These are phyloP conservation scores for Papilio protenor DNA, from an alignment of 2,888 invertebrate genomes.

Conservation along the genomic window DNA sequence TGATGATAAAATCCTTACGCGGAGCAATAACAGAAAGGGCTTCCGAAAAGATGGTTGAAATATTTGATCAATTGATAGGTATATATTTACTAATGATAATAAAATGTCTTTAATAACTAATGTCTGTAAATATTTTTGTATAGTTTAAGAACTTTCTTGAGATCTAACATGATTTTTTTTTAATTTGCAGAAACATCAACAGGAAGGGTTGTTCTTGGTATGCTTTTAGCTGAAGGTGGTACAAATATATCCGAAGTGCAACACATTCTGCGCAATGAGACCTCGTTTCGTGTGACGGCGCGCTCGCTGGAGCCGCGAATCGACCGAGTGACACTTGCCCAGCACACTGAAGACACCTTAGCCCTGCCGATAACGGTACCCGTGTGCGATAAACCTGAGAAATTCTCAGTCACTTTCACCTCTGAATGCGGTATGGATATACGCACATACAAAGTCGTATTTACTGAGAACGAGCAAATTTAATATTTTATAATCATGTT, in stretches of 20 bases:
- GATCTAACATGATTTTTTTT: slow-evolving; percentile 6
- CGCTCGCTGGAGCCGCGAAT: slow-evolving; percentile 60
- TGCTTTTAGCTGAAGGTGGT: slow-evolving; percentile 72
- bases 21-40: slow-evolving; percentile 70
- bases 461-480: slow-evolving; percentile 53
- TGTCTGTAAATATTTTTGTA: neutral
- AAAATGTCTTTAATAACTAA: neutral
- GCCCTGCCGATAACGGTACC: slow-evolving; percentile 67
- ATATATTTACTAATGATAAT: slow-evolving; percentile 32
- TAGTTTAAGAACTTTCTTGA: neutral
- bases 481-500: neutral
- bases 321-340: slow-evolving; percentile 62
- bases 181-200: slow-evolving; percentile 66
- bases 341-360: slow-evolving; percentile 63
- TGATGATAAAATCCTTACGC: slow-evolving; percentile 73
- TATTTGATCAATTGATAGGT: slow-evolving; percentile 75
- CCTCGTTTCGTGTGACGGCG: slow-evolving; percentile 64
- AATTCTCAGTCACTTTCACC: slow-evolving; percentile 69
- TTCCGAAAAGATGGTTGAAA: slow-evolving; percentile 69
- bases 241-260: slow-evolving; percentile 69
- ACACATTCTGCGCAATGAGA: slow-evolving; percentile 67
- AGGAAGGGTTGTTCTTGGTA: slow-evolving; percentile 69
- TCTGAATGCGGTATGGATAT: slow-evolving; percentile 79
- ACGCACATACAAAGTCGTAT: slow-evolving; percentile 71
- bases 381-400: slow-evolving; percentile 62